phyloP scores from a whole-genome alignment of 2,888 invertebrate species.

The Hyposoter didymator region DNA sequence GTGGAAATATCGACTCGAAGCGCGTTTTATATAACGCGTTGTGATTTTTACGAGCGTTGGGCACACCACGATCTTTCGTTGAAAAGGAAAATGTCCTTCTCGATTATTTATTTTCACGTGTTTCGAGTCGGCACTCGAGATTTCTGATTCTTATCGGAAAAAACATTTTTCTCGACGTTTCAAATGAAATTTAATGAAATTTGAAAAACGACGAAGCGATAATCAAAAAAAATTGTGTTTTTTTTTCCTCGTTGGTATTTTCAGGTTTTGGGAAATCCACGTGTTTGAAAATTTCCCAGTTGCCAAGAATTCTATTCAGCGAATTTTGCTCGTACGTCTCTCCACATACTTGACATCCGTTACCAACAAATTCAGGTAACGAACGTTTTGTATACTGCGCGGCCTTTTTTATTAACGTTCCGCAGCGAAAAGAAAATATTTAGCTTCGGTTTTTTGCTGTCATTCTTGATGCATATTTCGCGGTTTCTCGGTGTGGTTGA shows the following conservation, averaged over 20 bases:
- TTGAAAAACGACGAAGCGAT: neutral
- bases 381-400: neutral
- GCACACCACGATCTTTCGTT: neutral
- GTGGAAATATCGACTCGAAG: neutral
- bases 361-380: neutral
- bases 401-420: neutral
- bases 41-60: no score
- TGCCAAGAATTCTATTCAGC: neutral
- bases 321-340: neutral
- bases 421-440: neutral
- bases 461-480: conserved; percentile 23
- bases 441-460: neutral
- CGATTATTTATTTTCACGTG: neutral
- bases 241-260: neutral
- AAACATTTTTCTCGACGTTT: neutral
- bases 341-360: neutral
- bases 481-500: conserved; percentile 24
- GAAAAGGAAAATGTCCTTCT: neutral
- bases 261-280: neutral
- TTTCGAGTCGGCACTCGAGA: neutral
- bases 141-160: neutral
- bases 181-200: neutral
- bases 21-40: no score
- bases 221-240: neutral
- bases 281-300: neutral